These are phyloP conservation scores for Suricata suricatta DNA, from an alignment of 2,113 vertebrate species.

Conservation along the genomic window DNA sequence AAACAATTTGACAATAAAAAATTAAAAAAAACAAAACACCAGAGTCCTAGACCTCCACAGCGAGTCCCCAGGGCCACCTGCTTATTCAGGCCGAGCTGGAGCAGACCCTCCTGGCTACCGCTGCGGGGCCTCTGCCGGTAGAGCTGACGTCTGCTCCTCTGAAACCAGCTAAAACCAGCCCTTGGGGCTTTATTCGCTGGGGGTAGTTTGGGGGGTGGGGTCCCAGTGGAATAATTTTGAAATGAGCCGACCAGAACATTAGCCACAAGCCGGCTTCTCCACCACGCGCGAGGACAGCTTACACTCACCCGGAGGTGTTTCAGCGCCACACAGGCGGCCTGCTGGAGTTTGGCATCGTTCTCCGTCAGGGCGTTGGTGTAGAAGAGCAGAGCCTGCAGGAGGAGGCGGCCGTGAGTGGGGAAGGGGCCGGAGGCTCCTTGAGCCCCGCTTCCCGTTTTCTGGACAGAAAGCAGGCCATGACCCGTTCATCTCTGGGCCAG, in stretches of 20 bases:
- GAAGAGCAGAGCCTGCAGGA: conserved; percentile 89
- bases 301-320: conserved; percentile 91
- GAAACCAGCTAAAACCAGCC: no score
- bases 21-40: no score
- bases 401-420: not conserved
- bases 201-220: not conserved
- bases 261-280: not conserved
- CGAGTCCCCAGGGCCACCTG: not conserved
- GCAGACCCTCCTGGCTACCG: fast-evolving
- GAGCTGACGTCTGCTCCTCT: not conserved
- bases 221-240: not conserved
- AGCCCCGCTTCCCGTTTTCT: not conserved
- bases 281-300: fast-evolving
- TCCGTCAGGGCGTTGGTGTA: conserved; percentile 88
- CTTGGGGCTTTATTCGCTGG: no score
- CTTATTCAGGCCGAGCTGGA: fast-evolving
- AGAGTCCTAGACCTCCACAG: not conserved
- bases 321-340: conserved; percentile 91
- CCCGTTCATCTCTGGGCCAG: not conserved
- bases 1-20: no score
- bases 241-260: not conserved
- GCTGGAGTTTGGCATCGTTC: conserved; percentile 84
- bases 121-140: fast-evolving
- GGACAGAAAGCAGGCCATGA: not conserved
- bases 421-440: not conserved